Evolutionary conservation across 2,797 vertebrate genomes (phyloP).

Genomic region (Euphonia xanthogaster): DNA sequence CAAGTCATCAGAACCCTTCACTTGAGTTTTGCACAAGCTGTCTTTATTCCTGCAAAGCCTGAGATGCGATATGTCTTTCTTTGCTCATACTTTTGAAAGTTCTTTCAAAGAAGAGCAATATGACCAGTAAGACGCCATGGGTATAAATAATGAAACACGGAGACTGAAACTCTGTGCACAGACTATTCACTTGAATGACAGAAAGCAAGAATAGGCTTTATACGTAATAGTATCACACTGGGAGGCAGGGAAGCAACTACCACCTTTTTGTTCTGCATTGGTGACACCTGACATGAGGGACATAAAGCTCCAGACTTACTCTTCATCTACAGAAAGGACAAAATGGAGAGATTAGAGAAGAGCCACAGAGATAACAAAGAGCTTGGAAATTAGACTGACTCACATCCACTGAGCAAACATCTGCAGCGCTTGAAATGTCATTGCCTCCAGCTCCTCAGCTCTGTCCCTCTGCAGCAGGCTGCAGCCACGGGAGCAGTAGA

Average conservation of each 20-base stretch:
- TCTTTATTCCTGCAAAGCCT: background rate
- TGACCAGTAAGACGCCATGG: background rate
- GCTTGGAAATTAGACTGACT: slow-evolving; percentile 59
- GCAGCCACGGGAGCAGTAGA: background rate
- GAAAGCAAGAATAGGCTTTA: background rate
- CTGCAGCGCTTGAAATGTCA: slow-evolving; percentile 47
- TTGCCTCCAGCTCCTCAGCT: background rate
- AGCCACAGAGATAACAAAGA: background rate
- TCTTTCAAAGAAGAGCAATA: slow-evolving; percentile 7
- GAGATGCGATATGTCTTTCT: background rate
- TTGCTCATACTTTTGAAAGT: background rate
- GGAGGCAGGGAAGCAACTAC: background rate
- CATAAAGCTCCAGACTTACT: background rate
- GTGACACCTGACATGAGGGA: slow-evolving; percentile 24
- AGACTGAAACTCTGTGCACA: background rate
- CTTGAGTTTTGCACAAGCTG: background rate
- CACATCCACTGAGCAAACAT: slow-evolving; percentile 49
- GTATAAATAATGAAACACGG: slow-evolving; percentile 22
- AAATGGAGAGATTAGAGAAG: slow-evolving; percentile 28
- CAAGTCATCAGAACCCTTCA: background rate
- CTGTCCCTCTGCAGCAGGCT: slow-evolving; percentile 2
- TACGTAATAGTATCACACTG: background rate
- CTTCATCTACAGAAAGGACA: slow-evolving; percentile 8
- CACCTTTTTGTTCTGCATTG: background rate
- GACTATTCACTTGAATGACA: background rate